Conservation (phyloP, 2,888 invertebrate genomes). For the Zygogramma bicolorata region DNA sequence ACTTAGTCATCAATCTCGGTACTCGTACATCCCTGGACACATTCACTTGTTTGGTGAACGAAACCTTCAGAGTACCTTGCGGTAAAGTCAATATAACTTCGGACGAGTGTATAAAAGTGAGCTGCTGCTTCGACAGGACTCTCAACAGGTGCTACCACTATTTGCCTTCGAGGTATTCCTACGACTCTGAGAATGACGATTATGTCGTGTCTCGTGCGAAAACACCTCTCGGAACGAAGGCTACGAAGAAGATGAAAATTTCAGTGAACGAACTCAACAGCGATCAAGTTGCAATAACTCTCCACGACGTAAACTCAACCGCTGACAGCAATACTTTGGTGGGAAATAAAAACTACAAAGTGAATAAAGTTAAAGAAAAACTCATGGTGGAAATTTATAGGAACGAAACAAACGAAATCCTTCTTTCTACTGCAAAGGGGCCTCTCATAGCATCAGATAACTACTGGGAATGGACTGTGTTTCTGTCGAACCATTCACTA, state of each 20-base stretch:
- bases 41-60: slow-evolving; percentile 55
- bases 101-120: slow-evolving; percentile 49
- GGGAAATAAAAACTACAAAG: slow-evolving; percentile 46
- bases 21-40: slow-evolving; percentile 27
- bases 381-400: slow-evolving; percentile 54
- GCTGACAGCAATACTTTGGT: slow-evolving; percentile 21
- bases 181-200: slow-evolving; percentile 35
- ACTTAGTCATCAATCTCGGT: slow-evolving; percentile 47
- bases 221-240: slow-evolving; percentile 51
- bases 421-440: slow-evolving; percentile 71
- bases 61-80: slow-evolving; percentile 57
- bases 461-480: slow-evolving; percentile 74
- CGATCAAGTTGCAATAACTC: slow-evolving; percentile 47
- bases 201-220: slow-evolving; percentile 31
- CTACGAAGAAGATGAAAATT: slow-evolving; percentile 45
- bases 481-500: slow-evolving; percentile 69
- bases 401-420: slow-evolving; percentile 52
- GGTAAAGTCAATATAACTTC: slow-evolving; percentile 55
- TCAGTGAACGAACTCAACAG: slow-evolving; percentile 48
- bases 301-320: slow-evolving; percentile 41
- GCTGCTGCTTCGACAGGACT: slow-evolving; percentile 59
- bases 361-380: slow-evolving; percentile 35
- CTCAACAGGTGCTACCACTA: slow-evolving; percentile 59
- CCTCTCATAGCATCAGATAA: slow-evolving; percentile 72
- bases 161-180: slow-evolving; percentile 61